Base-by-base conservation (phyloP, 2,113 vertebrate species). In the Aegithalos caudatus region DNA sequence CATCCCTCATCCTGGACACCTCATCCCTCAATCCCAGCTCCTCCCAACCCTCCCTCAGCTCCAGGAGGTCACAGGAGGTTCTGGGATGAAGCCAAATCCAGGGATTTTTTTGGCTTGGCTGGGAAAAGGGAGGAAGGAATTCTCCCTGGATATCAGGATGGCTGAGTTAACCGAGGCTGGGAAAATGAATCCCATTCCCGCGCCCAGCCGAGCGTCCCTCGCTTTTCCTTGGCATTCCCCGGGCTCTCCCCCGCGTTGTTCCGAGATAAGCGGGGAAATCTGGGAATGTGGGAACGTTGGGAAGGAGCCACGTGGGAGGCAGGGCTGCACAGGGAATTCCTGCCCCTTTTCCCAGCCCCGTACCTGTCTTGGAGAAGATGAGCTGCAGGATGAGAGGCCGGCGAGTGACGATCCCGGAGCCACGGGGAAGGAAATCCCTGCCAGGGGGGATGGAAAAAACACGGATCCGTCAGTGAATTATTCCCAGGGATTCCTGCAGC, bases 371-470 rank as follows among this genome's bases (percentile, higher is more conserved):
- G 95, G 98, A 99, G 98, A 99, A 99, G 96, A 99, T 99, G 96
- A 99, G 98, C 98, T 99, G 99, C 96, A 99, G 98, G 96, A 99
- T 99, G 72, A 99, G 99, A 44, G 99, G 99, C 37, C 99, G 97
- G 13, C 99, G 98, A 20, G 99, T 99, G 90, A 99, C 99, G 9
- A 99, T 99, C 56, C 99, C 99, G 27, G 99, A 99, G 56, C 99
- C 99, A 17, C 99, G 98, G 31, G 99, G 99, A 80, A 99, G 98
- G 97, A 99, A 99, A 95, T 99, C 99, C 97, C 99, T 99, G 98
- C 8, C 61, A 60, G 53, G 86, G 78, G 76, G 12, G 25, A 40
- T 10, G 40, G 40, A 40, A 12, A 18, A 83, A 82, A 40, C 17
- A 31, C 0, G 64, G 27, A 1, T 67, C 22, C n/a, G 23, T 9